A percentile compares a stretch with the other conserved stretches of the same genome.
Evolutionary conservation across 2,113 vertebrate species (phyloP).

Genomic region (Phalacrocorax brasilianus): DNA sequence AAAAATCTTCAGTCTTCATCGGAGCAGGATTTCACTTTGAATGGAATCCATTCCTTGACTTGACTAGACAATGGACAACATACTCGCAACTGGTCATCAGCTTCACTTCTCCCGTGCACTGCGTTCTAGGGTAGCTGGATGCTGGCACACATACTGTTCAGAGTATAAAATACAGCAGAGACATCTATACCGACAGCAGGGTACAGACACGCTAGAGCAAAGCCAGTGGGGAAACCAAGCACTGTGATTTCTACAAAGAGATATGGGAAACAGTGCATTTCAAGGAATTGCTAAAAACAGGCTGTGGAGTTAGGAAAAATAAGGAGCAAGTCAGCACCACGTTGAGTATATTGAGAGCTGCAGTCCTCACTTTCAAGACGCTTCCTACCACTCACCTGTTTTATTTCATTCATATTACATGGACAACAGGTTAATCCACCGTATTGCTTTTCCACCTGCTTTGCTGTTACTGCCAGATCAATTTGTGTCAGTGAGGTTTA

Average conservation of each 20-base stretch:
- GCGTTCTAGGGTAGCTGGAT: neutral
- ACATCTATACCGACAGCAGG: neutral
- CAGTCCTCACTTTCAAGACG: neutral
- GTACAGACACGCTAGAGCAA: neutral
- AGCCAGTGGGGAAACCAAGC: neutral
- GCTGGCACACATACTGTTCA: neutral
- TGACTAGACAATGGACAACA: neutral
- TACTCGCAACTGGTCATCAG: neutral
- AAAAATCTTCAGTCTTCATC: neutral
- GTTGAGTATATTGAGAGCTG: neutral
- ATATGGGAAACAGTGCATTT: neutral
- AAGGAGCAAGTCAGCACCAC: neutral
- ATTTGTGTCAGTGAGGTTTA: constrained; percentile 23
- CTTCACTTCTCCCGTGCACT: neutral
- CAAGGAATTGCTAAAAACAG: neutral
- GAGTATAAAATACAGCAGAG: neutral
- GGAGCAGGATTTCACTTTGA: neutral
- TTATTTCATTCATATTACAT: neutral
- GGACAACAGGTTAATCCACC: neutral
- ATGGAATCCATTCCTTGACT: neutral
- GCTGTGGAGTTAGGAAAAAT: neutral
- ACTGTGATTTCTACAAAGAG: neutral
- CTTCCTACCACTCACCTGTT: neutral
- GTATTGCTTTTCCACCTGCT: neutral
- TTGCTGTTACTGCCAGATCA: constrained; percentile 16